Conservation (phyloP, 2,797 vertebrate genomes). For the Monodelphis domestica region DNA sequence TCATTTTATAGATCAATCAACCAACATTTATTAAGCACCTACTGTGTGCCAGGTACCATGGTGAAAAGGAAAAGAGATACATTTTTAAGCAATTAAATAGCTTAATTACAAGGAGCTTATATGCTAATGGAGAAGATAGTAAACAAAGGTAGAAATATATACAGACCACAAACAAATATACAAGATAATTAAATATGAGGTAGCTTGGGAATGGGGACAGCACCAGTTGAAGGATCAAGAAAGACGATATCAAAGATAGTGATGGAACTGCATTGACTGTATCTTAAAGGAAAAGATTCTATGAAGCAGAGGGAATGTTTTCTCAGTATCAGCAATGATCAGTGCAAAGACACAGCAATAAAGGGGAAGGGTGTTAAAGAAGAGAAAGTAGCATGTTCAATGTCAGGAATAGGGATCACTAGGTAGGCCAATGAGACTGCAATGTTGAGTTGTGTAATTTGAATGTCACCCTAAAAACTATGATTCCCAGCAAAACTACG, state of each 20-base stretch:
- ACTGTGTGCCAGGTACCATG: no score
- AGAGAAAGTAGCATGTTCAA: background rate
- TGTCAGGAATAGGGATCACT: no score
- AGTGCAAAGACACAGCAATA: background rate
- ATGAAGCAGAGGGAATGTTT: background rate
- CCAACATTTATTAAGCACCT: background rate
- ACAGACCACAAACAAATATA: background rate
- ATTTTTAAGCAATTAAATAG: background rate
- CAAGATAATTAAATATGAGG: background rate
- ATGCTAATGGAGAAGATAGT: background rate
- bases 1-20: background rate
- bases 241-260: background rate
- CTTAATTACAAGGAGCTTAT: background rate
- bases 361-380: background rate
- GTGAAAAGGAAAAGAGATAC: background rate
- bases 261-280: background rate
- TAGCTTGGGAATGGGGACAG: background rate
- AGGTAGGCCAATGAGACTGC: no score
- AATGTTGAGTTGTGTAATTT: no score
- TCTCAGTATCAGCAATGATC: background rate
- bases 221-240: background rate
- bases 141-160: background rate
- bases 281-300: background rate
- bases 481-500: no score
- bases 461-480: no score